Evolutionary conservation across 2,888 invertebrate species (phyloP), one percentile per base, ranked within the genome.

Genomic region (Spodoptera littoralis): DNA sequence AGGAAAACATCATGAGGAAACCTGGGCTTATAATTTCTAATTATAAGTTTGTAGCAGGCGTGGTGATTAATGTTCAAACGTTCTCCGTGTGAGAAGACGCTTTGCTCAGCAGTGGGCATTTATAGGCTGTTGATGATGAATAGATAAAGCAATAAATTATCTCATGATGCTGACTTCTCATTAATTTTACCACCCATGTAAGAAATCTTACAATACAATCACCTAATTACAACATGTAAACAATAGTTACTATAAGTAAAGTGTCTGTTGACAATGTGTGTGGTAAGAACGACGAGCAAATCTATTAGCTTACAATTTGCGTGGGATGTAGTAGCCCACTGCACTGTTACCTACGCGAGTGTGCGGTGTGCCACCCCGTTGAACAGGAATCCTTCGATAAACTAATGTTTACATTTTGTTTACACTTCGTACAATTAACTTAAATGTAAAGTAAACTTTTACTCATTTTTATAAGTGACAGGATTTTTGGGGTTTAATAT

Each of bases 291-390:
- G 51, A 52, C 47, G 43, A 51, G 60, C 8, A 18, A 65, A 36
- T 47, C 18, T 50, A 50, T 53, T 44, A 49, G 24, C 48, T 51
- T 2, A 49, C 65, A 41, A 42, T 18, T 45, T 49, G 49, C 36
- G 66, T 70, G 49, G 70, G 53, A n/a, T 6, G 51, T 11, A 43
- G n/a, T 45, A 22, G 49, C 43, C 27, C 13, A 49, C 18, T n/a
- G 51, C 13, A 49, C 18, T n/a, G 51, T 24, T 47, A 60, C 24
- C 70, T 69, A 45, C 49, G 18, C 11, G n/a, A 12, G 12, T 12
- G 24, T 11, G 27, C 13, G 11, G 12, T 12, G 24, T 11, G 27
- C 13, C 24, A 49, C n/a, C 44, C 52, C 49, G 22, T 12, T 42
- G 8, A 18, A 45, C 49, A n/a, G 3, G 11, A 30, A 12, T 30